Evolutionary conservation across 2,797 vertebrate genomes (phyloP).

Genomic region (Pygocentrus nattereri): DNA sequence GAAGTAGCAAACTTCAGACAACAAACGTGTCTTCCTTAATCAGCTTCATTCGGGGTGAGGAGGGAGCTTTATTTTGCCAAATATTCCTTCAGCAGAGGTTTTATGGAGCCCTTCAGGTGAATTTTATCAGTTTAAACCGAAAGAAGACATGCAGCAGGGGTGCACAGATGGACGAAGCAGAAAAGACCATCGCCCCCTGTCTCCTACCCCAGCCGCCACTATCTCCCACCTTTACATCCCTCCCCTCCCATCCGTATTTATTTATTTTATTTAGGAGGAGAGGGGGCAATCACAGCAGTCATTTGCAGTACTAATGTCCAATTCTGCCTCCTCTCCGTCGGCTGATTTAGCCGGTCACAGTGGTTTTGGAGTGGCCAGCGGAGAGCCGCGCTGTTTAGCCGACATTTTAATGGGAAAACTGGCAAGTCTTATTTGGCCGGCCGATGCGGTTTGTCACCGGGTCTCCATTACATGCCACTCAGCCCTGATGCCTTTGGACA

Average conservation of each 20-base stretch:
- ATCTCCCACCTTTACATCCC: constrained; percentile 73
- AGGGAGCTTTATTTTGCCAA: neutral
- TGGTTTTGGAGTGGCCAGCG: constrained; percentile 83
- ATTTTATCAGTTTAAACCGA: neutral
- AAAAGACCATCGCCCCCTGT: constrained; percentile 26
- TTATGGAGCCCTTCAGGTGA: neutral
- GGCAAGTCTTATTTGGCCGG: constrained; percentile 99
- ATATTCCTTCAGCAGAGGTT: neutral
- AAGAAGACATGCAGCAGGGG: constrained; percentile 24
- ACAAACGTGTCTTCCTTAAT: neutral
- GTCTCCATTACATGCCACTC: constrained; percentile 99
- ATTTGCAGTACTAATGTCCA: constrained; percentile 99
- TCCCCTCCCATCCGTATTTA: constrained; percentile 78
- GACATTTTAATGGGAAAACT: constrained; percentile 98
- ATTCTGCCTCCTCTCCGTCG: constrained; percentile 98
- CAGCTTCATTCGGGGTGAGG: too few species aligned
- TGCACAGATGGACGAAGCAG: constrained; percentile 35
- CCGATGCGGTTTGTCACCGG: constrained; percentile 99
- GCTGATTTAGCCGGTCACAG: constrained; percentile 98
- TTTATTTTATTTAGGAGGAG: constrained; percentile 85
- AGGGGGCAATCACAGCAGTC: constrained; percentile 94
- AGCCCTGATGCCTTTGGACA: constrained; percentile 99
- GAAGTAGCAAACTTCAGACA: neutral
- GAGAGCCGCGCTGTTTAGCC: constrained; percentile 90
- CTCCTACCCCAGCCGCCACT: constrained; percentile 54